Base-by-base conservation (phyloP, 2,797 vertebrate genomes). In the Oreortyx pictus region DNA sequence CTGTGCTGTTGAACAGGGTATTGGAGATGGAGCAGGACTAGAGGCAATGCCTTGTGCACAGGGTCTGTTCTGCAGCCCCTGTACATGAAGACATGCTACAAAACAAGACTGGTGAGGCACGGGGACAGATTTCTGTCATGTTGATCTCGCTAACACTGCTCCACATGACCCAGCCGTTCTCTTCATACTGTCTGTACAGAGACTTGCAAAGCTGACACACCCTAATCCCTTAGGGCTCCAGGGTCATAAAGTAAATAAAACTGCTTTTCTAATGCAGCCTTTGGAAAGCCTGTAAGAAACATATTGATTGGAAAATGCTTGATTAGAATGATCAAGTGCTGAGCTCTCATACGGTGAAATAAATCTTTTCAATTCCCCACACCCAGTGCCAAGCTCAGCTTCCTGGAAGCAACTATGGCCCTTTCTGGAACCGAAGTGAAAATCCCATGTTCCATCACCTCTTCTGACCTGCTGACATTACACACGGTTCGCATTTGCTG, bases 371-470 rank as follows among this genome's bases (percentile, higher is more conserved):
- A 84, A 80, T 81, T 94, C 91, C 91, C 93, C 82, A 65, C n/a
- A 96, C 31, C 67, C 72, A 15, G 37, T 95, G 97, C 97, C 97
- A 97, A 97, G 95, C 70, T 80, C 86, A 39, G 96, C 96, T 98
- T 98, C 98, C 97, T 97, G 97, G 97, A 98, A 97, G 96, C 95
- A 90, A 84, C 78, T 78, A 88, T 65, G 67, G 94, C 86, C 94
- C 93, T 97, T 97, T 97, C 97, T 97, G 97, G 97, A 98, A 98
- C 92, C 82, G 95, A 96, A 90, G 94, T 89, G 91, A 95, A 96
- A 95, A 93, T 80, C 96, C 86, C 94, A 82, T 73, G 73, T 92
- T 94, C 96, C 95, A 80, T 96, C 96, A 94, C 92, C 94, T 96
- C 93, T 76, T 88, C 56, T 93, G 93, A 96, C 95, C 95, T 89